Conservation (phyloP, 2,888 invertebrate species). For the Trissolcus brochymenae region DNA sequence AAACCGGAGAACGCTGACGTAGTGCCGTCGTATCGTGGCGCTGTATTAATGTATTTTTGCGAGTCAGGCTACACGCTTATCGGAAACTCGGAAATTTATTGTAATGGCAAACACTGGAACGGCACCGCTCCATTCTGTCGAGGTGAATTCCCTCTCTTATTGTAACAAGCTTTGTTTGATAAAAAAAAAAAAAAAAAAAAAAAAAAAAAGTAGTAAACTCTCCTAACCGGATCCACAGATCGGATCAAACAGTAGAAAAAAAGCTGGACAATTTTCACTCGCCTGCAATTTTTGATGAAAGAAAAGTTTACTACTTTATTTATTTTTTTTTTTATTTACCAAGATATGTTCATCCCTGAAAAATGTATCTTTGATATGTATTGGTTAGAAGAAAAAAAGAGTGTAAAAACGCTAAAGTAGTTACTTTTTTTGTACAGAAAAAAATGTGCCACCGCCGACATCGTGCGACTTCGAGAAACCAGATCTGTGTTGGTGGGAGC, state of each 20-base stretch:
- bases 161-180: conserved; percentile 24
- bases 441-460: conserved; percentile 73
- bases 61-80: conserved; percentile 80
- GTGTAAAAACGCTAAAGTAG: not conserved
- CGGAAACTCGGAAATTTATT: conserved; percentile 82
- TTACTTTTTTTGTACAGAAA: conserved; percentile 64
- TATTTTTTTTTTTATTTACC: not conserved
- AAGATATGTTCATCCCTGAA: not conserved
- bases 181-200: too few relatives aligned
- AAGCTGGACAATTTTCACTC: too few relatives aligned
- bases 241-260: not conserved
- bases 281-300: too few relatives aligned
- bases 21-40: conserved; percentile 77
- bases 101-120: conserved; percentile 86
- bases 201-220: conserved; percentile 3
- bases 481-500: conserved; percentile 87
- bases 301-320: not conserved
- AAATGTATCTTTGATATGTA: too few relatives aligned
- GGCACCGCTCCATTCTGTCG: conserved; percentile 82
- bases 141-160: conserved; percentile 75
- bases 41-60: conserved; percentile 83
- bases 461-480: conserved; percentile 83
- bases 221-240: too few relatives aligned
- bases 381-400: too few relatives aligned
- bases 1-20: conserved; percentile 79